Conservation (phyloP, 2,113 vertebrate genomes). For the Athene noctua region DNA sequence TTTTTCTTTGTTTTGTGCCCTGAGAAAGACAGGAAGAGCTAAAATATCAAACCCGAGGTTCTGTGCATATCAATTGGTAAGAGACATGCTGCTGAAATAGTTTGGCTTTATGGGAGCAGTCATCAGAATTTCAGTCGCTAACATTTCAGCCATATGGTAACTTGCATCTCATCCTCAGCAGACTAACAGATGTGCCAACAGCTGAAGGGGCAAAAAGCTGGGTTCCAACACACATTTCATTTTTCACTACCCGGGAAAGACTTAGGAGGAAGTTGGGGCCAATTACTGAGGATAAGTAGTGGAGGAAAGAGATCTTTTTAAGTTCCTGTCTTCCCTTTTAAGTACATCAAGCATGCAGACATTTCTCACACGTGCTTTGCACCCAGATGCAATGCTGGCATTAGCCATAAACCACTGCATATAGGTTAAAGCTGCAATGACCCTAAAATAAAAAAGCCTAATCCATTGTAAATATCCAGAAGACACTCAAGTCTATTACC, state of each 20-base stretch:
- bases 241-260: background rate
- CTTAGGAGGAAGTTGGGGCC: background rate
- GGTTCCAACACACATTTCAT: background rate
- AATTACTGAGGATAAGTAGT: background rate
- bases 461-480: conserved; percentile 4
- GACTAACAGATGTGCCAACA: conserved; percentile 23
- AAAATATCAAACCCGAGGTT: background rate
- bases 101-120: background rate
- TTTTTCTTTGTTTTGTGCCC: background rate
- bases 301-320: background rate
- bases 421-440: background rate
- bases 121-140: background rate
- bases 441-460: background rate
- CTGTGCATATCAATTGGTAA: background rate
- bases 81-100: background rate
- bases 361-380: background rate
- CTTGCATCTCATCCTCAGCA: background rate
- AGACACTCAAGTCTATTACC: background rate
- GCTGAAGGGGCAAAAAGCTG: conserved; percentile 18
- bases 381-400: background rate
- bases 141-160: background rate
- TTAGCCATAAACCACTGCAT: background rate
- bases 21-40: background rate
- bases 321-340: background rate
- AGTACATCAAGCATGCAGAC: background rate